These are phyloP conservation scores for Neelides folsomi DNA, from an alignment of 2,888 invertebrate genomes.

Conservation along the genomic window DNA sequence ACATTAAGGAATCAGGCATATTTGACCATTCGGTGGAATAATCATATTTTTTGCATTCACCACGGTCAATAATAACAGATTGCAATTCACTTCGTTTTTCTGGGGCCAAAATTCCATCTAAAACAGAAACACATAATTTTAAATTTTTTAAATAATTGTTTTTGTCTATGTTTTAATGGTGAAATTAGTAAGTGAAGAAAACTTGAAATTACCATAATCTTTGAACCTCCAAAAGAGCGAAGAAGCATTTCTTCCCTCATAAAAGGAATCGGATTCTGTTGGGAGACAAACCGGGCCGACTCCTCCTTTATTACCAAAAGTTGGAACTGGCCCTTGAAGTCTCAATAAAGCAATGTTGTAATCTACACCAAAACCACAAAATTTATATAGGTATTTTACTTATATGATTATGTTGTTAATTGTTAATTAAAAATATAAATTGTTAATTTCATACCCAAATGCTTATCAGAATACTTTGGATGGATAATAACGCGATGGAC, in stretches of 20 bases:
- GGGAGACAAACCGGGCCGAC: conserved; percentile 35
- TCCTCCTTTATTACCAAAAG: conserved; percentile 27
- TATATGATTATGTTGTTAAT: too few species aligned
- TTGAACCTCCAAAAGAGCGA: conserved; percentile 25
- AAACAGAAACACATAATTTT: too few species aligned
- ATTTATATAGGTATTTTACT: neutral
- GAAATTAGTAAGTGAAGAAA: too few species aligned
- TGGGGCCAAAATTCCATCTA: conserved; percentile 19
- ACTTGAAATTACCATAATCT: conserved; percentile 17
- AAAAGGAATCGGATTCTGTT: conserved; percentile 1
- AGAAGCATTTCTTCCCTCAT: conserved; percentile 16
- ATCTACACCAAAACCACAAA: conserved; percentile 8
- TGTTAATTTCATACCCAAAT: conserved; percentile 12
- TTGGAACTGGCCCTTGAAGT: conserved; percentile 32
- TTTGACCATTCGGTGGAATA: conserved; percentile 19
- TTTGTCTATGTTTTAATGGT: too few species aligned
- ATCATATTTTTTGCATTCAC: conserved; percentile 17
- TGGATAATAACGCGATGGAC: conserved; percentile 26
- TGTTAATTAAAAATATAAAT: neutral
- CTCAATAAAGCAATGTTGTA: conserved; percentile 39
- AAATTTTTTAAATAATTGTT: too few species aligned
- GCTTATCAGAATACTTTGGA: conserved; percentile 17
- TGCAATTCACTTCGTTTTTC: conserved; percentile 19
- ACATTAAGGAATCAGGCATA: conserved; percentile 25
- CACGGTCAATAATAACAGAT: conserved; percentile 14